A percentile compares a stretch with the other conserved stretches of the same genome.
Evolutionary conservation across 2,113 vertebrate species (phyloP).

Genomic region (Calypte anna): DNA sequence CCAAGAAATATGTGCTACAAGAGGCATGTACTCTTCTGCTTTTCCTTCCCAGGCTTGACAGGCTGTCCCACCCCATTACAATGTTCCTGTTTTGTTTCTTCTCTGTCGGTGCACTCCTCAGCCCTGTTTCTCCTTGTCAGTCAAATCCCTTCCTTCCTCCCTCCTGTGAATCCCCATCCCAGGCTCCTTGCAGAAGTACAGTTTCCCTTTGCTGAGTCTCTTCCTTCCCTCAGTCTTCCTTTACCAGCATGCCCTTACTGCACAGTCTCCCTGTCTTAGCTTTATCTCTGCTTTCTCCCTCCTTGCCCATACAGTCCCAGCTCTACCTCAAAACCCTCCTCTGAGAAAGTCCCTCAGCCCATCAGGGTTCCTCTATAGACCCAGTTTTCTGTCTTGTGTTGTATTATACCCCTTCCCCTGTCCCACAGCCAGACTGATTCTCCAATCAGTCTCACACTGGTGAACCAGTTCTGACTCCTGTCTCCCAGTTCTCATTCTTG

Average conservation of each 20-base stretch:
- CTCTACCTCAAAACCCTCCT: not conserved
- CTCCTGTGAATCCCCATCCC: not conserved
- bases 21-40: not conserved
- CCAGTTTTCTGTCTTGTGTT: not conserved
- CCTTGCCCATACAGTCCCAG: not conserved
- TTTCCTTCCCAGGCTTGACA: not conserved
- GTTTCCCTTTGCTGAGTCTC: not conserved
- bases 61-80: not conserved
- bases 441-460: not conserved
- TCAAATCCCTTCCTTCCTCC: not conserved
- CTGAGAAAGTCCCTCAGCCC: not conserved
- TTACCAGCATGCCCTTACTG: not conserved
- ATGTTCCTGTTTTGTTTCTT: not conserved
- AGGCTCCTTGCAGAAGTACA: not conserved
- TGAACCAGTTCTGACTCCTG: not conserved
- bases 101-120: not conserved
- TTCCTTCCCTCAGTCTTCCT: not conserved
- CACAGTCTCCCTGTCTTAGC: not conserved
- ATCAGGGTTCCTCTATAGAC: not conserved
- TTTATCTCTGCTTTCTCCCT: not conserved
- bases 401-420: not conserved
- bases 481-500: not conserved
- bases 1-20: not conserved
- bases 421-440: not conserved
- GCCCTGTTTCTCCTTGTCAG: not conserved